phyloP scores from a whole-genome alignment of 2,113 vertebrate genomes.

The Trematomus loennbergii region DNA sequence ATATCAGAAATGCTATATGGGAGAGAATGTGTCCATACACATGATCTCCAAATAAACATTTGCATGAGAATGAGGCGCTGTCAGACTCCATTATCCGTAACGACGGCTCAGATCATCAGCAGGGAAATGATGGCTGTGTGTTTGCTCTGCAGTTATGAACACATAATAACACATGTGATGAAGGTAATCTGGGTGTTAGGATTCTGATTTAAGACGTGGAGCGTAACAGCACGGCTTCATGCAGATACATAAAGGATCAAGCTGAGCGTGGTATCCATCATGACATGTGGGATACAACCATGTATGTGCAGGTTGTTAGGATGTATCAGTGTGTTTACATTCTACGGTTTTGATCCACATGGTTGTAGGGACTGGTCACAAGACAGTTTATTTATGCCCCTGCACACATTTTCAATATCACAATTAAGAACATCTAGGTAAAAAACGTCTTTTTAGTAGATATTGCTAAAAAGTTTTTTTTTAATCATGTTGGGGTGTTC shows the following conservation, averaged over 20 bases:
- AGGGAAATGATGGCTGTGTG: background rate
- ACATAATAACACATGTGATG: slow-evolving; percentile 12
- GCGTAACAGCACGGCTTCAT: background rate
- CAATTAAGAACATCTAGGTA: too few species aligned
- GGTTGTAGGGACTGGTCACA: background rate
- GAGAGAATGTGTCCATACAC: background rate
- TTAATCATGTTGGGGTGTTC: too few species aligned
- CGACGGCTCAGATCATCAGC: background rate
- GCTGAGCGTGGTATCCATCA: background rate
- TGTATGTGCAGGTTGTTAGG: background rate
- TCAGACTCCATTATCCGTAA: slow-evolving; percentile 1
- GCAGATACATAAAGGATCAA: background rate
- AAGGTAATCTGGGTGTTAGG: slow-evolving; percentile 8
- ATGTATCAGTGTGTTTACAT: background rate
- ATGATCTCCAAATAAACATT: background rate
- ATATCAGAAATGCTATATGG: background rate
- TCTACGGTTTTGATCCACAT: background rate
- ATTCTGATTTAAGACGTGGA: background rate
- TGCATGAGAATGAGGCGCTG: slow-evolving; percentile 9
- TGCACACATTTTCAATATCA: too few species aligned
- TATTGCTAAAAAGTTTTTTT: too few species aligned
- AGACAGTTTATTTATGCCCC: background rate
- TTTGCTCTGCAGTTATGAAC: slow-evolving; percentile 11
- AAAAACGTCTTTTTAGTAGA: too few species aligned
- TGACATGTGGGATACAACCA: too few species aligned